These are phyloP conservation scores for Agelastica alni DNA, from an alignment of 2,888 invertebrate species.

Conservation along the genomic window DNA sequence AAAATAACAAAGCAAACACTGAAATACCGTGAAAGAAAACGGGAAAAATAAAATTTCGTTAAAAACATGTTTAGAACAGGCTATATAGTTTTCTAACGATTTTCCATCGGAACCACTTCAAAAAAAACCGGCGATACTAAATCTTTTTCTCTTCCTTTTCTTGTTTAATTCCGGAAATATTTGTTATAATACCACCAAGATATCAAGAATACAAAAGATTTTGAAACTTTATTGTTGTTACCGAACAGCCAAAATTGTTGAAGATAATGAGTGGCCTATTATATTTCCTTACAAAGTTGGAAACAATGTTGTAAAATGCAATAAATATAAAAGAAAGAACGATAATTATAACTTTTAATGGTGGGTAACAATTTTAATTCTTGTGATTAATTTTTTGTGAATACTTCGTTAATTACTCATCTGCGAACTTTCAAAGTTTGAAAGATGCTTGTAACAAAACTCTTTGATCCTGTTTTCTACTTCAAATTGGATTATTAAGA, in stretches of 20 bases:
- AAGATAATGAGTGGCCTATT: constrained; percentile 27
- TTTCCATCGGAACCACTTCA: too few relatives aligned
- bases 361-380: constrained; percentile 16
- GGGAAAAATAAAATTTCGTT: too few relatives aligned
- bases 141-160: not conserved
- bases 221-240: constrained; percentile 18
- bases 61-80: too few relatives aligned
- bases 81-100: too few relatives aligned
- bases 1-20: too few relatives aligned
- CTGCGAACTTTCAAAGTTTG: not conserved
- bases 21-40: too few relatives aligned
- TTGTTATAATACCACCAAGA: constrained; percentile 11
- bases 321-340: constrained; percentile 19
- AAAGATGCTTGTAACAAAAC: constrained; percentile 6
- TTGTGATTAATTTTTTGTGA: constrained; percentile 18
- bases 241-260: constrained; percentile 14
- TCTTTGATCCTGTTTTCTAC: not conserved
- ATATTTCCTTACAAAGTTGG: constrained; percentile 16
- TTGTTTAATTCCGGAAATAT: not conserved
- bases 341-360: constrained; percentile 32
- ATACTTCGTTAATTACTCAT: constrained; percentile 20
- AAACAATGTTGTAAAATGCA: constrained; percentile 20
- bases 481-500: too few relatives aligned
- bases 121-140: not conserved
- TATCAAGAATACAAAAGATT: constrained; percentile 16